Conservation (phyloP, 1,140 invertebrate genomes). For the Euwallacea similis region DNA sequence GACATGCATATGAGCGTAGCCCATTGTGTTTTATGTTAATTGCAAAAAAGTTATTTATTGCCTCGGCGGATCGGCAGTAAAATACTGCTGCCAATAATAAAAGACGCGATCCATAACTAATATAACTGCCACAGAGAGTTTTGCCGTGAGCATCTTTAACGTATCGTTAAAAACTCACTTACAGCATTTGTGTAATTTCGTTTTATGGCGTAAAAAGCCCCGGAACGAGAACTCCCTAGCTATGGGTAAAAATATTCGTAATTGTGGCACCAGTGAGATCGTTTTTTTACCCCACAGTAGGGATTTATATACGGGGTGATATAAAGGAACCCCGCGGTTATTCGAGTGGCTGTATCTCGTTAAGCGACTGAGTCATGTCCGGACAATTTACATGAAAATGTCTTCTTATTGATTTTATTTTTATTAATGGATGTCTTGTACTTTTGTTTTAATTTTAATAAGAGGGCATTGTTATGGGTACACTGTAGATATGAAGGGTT, state of each 20-base stretch:
- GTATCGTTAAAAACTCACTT: no score
- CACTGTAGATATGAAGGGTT: no score
- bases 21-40: constrained; percentile 39
- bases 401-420: no score
- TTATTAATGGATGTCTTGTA: no score
- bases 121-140: not conserved
- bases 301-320: constrained; percentile 10
- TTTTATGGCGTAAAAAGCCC: no score
- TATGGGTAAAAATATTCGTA: not conserved
- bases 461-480: no score
- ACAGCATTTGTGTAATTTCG: no score
- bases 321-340: constrained; percentile 18
- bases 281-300: constrained; percentile 11
- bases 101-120: constrained; percentile 36
- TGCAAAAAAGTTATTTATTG: constrained; percentile 37
- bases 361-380: constrained; percentile 10
- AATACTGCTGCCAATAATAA: constrained; percentile 36
- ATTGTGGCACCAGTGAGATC: constrained; percentile 3
- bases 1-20: constrained; percentile 33
- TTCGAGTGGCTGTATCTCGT: constrained; percentile 20
- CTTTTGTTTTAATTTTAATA: no score
- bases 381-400: not conserved
- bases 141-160: not conserved
- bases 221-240: not conserved
- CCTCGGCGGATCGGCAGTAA: constrained; percentile 32